Base-by-base conservation (phyloP, 2,113 vertebrate genomes). In the Sigmodon hispidus region DNA sequence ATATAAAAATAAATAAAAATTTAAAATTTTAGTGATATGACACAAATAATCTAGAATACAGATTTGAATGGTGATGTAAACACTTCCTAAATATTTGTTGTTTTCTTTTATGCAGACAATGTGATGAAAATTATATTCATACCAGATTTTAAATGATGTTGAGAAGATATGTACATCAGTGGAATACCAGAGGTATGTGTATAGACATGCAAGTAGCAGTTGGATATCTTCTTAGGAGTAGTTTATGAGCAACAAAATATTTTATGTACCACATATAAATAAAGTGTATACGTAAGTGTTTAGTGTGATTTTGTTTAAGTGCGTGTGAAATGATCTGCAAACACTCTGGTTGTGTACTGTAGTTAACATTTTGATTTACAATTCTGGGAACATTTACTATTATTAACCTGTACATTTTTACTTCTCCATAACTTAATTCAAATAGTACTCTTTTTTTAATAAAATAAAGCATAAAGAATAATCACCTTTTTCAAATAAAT, bases 321-420 rank as follows among this genome's bases (percentile, higher is more conserved):
- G 1, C 10, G 40, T 9, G 19, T 69, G 55, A 21, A 61, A 8
- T 50, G 1, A 6, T 65, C 7, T 72, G 86, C 52, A 69, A 91
- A 59, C 57, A 26, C 9, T 15, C 76, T 65, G 7, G 3, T 86
- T 91, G 45, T 83, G 10, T 3, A 65, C 3, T 4, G 31, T 80
- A 76, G 13, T 90, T 94, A 43, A 4, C 61, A 86, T 65, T 93
- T 63, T 94, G 34, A 87, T 90, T 85, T 81, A 48, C 36, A 26
- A 67, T 84, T 93, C 75, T 48, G 80, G 50, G 0, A 19, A 88
- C 79, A 69, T 86, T 91, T 93, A 50, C 6, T 45, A 70, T 61
- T 87, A 90, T 61, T 89, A 84, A 93, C 84, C 79, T 70, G 76
- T 31, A 50, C 73, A 21, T 15, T 43, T 31, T 48, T 81, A 50